Evolutionary conservation across 2,888 invertebrate genomes (phyloP).

Genomic region (Ditula angustiorana): DNA sequence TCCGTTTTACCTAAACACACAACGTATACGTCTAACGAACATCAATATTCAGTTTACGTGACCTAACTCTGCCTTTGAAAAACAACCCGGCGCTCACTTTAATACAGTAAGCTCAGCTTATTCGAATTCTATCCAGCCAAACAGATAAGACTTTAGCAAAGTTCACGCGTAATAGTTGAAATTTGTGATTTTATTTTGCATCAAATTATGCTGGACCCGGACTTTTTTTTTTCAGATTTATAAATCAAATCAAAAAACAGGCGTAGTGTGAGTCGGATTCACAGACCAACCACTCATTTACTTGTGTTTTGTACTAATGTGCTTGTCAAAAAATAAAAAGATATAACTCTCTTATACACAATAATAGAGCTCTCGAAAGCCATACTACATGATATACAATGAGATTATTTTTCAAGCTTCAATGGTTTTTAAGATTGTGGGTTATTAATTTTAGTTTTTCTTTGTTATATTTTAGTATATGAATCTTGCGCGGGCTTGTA

Average conservation of each 20-base stretch:
- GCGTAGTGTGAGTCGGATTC: too few species aligned
- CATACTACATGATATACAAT: too few species aligned
- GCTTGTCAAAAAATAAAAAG: too few species aligned
- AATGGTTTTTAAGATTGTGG: too few species aligned
- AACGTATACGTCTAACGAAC: constrained; percentile 26
- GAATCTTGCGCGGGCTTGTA: too few species aligned
- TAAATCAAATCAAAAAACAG: background rate
- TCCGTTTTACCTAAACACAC: constrained; percentile 30
- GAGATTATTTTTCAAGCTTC: too few species aligned
- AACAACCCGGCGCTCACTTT: constrained; percentile 14
- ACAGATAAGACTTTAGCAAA: constrained; percentile 10
- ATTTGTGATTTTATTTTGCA: constrained; percentile 11
- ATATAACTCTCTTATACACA: too few species aligned
- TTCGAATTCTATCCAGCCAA: constrained; percentile 21
- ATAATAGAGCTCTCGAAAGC: too few species aligned
- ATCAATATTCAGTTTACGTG: constrained; percentile 39
- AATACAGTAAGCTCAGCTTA: constrained; percentile 16
- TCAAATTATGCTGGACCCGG: background rate
- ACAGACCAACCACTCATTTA: too few species aligned
- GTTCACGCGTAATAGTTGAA: constrained; percentile 8
- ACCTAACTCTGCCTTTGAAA: constrained; percentile 32
- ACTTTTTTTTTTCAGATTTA: background rate
- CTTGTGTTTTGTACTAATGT: too few species aligned
- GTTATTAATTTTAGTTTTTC: too few species aligned
- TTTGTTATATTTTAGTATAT: too few species aligned